A percentile compares a stretch with the other conserved stretches of the same genome.
phyloP scores from a whole-genome alignment of 2,113 vertebrate species.

The Galeopterus variegatus region DNA sequence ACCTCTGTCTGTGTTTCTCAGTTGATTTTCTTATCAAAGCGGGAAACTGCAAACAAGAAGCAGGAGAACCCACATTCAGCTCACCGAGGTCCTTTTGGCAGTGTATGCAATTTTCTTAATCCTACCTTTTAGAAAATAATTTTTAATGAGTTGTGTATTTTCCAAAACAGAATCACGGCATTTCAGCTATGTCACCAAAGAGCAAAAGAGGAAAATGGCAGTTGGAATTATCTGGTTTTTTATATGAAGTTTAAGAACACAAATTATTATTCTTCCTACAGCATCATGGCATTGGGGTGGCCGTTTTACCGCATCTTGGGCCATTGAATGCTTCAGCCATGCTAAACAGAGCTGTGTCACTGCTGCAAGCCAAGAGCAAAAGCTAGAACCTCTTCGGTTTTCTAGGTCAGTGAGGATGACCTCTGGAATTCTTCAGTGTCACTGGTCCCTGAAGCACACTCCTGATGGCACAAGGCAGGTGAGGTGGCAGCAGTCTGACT shows the following conservation, averaged over 20 bases:
- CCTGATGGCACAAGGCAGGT: background rate
- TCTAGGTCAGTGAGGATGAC: slow-evolving; percentile 60
- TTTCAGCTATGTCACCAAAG: background rate
- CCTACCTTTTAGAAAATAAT: slow-evolving; percentile 20
- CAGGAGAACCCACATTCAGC: background rate
- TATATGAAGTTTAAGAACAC: background rate
- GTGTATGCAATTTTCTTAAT: background rate
- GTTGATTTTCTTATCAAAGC: background rate
- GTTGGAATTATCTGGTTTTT: background rate
- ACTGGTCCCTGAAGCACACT: background rate
- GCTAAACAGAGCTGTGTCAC: background rate
- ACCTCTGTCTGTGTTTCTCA: background rate
- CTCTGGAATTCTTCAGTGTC: slow-evolving; percentile 12
- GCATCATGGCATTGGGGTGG: background rate
- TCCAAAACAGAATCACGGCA: background rate
- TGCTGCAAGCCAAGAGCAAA: background rate
- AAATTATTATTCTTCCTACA: background rate
- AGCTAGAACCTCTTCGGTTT: slow-evolving; percentile 62
- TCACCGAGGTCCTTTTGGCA: fast-evolving
- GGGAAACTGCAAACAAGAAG: slow-evolving; percentile 32
- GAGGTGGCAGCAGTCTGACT: background rate
- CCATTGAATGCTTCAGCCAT: background rate
- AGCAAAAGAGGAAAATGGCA: background rate
- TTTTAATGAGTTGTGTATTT: background rate
- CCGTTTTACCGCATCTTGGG: background rate